A percentile compares a stretch with the other conserved stretches of the same genome.
Conservation (phyloP, 2,797 vertebrate genomes). For the Phrynocephalus vlangalii region DNA sequence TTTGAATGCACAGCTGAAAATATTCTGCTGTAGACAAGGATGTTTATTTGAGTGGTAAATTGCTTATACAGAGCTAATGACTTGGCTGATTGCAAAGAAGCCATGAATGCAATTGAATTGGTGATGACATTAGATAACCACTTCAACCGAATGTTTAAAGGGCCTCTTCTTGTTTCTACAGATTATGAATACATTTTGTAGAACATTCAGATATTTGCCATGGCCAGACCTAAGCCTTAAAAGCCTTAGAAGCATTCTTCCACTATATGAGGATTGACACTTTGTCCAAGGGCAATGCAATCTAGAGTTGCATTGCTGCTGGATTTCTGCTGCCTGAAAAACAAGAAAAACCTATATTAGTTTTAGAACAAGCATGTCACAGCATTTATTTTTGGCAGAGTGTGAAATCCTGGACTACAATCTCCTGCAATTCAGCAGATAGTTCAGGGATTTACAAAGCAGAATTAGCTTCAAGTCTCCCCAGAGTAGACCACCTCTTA, state of each 20-base stretch:
- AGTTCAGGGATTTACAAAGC: no score
- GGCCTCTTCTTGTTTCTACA: background rate
- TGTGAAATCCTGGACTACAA: no score
- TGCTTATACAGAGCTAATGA: background rate
- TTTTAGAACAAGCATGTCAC: no score
- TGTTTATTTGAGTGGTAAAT: conserved; percentile 17
- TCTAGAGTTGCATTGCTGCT: background rate
- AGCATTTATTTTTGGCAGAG: no score
- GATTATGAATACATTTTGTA: background rate
- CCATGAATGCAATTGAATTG: conserved; percentile 19
- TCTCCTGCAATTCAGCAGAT: no score
- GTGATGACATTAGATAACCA: conserved; percentile 10
- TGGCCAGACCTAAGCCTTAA: background rate
- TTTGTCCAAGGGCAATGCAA: background rate
- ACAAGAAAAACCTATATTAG: background rate
- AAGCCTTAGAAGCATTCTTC: background rate
- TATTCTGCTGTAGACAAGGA: background rate
- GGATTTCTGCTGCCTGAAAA: background rate
- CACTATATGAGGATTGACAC: background rate
- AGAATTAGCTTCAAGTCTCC: no score
- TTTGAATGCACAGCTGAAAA: background rate
- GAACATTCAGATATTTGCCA: conserved; percentile 1
- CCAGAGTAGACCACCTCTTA: no score
- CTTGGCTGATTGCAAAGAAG: conserved; percentile 22
- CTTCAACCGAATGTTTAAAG: conserved; percentile 3